Evolutionary conservation across 2,113 vertebrate genomes (phyloP).

Genomic region (Hydropotes inermis): DNA sequence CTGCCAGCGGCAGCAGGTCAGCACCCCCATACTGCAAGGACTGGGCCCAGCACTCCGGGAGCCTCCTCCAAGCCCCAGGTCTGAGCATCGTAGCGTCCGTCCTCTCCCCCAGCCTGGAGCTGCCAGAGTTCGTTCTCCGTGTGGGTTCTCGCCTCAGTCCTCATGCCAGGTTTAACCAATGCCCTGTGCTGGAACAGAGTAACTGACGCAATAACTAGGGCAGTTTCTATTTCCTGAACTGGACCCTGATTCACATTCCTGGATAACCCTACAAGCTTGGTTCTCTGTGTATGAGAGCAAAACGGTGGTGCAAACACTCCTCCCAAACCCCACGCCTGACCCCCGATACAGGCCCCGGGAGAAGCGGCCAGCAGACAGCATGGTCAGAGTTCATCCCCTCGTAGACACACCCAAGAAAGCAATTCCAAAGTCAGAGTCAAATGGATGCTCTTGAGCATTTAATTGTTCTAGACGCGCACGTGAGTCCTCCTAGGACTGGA

Average conservation of each 20-base stretch:
- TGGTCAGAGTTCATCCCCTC: not conserved
- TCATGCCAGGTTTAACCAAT: not conserved
- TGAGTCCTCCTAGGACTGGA: not conserved
- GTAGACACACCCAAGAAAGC: not conserved
- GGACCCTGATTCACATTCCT: not conserved
- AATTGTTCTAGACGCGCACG: not conserved
- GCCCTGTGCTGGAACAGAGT: not conserved
- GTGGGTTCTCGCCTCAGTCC: not conserved
- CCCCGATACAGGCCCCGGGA: not conserved
- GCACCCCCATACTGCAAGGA: not conserved
- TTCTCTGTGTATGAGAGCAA: not conserved
- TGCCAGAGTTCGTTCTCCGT: not conserved
- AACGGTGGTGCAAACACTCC: not conserved
- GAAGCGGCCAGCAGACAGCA: not conserved
- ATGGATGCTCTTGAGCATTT: not conserved
- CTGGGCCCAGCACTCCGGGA: not conserved
- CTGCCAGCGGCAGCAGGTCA: rapidly evolving
- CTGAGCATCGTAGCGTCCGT: not conserved
- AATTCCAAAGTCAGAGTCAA: not conserved
- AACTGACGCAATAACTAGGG: not conserved
- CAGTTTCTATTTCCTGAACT: not conserved
- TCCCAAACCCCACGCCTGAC: not conserved
- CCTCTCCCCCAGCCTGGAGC: not conserved
- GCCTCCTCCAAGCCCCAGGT: not conserved
- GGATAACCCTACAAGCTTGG: not conserved